Conservation (phyloP, 2,797 vertebrate genomes). For the Ispidina lecontei region DNA sequence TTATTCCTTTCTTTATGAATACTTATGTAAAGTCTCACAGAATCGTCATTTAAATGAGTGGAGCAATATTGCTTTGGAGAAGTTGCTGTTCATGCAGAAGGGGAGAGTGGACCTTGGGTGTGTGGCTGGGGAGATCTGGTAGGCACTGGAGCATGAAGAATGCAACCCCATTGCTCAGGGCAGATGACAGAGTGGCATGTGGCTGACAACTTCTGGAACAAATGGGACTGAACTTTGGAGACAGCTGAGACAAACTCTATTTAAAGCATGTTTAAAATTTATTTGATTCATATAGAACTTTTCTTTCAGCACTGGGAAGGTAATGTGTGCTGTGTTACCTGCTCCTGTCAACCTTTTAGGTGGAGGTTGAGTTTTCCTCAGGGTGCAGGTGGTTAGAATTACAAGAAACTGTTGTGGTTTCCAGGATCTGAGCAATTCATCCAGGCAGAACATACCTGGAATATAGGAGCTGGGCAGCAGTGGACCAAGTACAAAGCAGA, state of each 20-base stretch:
- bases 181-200: neutral
- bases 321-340: fast-evolving
- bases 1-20: neutral
- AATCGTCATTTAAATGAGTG: neutral
- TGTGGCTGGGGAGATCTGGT: neutral
- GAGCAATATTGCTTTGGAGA: neutral
- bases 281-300: neutral
- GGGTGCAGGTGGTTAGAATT: neutral
- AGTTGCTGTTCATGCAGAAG: neutral
- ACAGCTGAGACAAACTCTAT: neutral
- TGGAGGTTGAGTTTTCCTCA: neutral
- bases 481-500: neutral
- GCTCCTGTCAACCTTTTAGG: neutral
- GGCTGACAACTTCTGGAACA: neutral
- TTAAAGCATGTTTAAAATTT: neutral
- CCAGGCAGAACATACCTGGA: neutral
- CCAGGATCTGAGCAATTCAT: neutral
- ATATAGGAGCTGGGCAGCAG: neutral
- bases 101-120: neutral
- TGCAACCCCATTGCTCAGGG: neutral
- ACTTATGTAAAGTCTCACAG: neutral
- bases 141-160: neutral
- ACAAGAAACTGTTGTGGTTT: neutral
- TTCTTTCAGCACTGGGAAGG: neutral
- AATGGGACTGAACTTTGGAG: neutral